These are phyloP conservation scores for Sebastes jordani DNA, from an alignment of 2,797 vertebrate species.

Conservation along the genomic window DNA sequence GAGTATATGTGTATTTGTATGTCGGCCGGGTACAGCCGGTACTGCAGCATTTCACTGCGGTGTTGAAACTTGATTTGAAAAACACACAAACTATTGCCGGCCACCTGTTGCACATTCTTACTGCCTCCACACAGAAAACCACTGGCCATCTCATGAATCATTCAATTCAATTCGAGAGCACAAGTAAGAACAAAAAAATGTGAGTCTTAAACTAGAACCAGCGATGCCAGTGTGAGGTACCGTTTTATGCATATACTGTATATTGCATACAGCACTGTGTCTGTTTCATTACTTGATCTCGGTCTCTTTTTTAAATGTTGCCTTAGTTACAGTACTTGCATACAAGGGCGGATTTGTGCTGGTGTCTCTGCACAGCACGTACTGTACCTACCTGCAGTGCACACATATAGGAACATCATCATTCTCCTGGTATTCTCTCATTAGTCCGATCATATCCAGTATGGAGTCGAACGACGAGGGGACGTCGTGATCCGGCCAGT, in stretches of 20 bases:
- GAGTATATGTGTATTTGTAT: not conserved
- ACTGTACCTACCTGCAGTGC: slow-evolving; percentile 71
- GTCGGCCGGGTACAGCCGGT: not conserved
- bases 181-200: not conserved
- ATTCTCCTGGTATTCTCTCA: slow-evolving; percentile 95
- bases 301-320: not conserved
- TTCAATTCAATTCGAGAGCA: not conserved
- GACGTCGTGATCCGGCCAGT: slow-evolving; percentile 99
- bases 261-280: not conserved
- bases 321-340: not conserved
- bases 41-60: not conserved
- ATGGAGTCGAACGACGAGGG: slow-evolving; percentile 99
- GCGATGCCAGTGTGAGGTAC: not conserved
- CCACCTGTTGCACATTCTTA: slow-evolving; percentile 23
- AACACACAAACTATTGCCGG: not conserved
- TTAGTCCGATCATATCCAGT: slow-evolving; percentile 97
- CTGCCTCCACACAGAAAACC: slow-evolving; percentile 5
- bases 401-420: slow-evolving; percentile 92
- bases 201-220: not conserved
- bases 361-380: not conserved
- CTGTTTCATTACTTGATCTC: not conserved
- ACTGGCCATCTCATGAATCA: not conserved
- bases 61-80: slow-evolving; percentile 22
- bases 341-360: not conserved
- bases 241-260: not conserved